Percentiles rank a stretch among this genome's conserved stretches.
phyloP scores from a whole-genome alignment of 1,140 invertebrate genomes.

The Drosophila persimilis region DNA sequence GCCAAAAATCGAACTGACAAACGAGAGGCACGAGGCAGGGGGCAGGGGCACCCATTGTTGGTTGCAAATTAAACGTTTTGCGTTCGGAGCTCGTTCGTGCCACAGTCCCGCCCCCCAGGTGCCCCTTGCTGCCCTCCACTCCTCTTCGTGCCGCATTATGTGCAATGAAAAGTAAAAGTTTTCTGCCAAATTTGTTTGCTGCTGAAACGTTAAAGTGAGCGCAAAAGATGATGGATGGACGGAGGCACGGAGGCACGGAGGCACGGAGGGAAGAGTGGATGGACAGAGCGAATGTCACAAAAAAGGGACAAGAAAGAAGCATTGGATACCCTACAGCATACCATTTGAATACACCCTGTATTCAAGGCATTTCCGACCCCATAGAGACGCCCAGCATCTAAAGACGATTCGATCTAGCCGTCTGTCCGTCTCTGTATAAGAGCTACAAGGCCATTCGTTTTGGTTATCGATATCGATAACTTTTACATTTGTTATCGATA shows the following conservation, averaged over 20 bases:
- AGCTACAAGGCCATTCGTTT: no score
- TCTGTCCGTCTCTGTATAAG: no score
- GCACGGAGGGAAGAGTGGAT: neutral
- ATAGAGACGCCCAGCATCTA: no score
- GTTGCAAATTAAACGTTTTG: slow-evolving; percentile 32
- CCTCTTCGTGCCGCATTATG: slow-evolving; percentile 10
- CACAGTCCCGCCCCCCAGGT: neutral
- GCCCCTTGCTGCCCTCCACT: neutral
- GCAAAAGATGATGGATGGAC: slow-evolving; percentile 8
- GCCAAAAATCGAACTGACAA: slow-evolving; percentile 6
- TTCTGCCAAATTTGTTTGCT: slow-evolving; percentile 18
- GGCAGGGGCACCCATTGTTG: neutral
- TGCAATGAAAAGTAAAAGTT: slow-evolving; percentile 49
- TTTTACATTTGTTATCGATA: no score
- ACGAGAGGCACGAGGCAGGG: neutral
- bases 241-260: neutral
- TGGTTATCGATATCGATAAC: no score
- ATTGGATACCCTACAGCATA: no score
- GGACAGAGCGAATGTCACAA: no score
- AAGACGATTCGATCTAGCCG: no score
- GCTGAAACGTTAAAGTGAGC: slow-evolving; percentile 8
- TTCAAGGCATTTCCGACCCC: no score
- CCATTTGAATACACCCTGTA: no score
- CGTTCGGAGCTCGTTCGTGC: slow-evolving; percentile 1
- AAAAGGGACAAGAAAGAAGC: no score